Percentiles rank a stretch among this genome's conserved stretches.
phyloP scores from a whole-genome alignment of 2,113 vertebrate species.

The Ceyx cyanopectus region DNA sequence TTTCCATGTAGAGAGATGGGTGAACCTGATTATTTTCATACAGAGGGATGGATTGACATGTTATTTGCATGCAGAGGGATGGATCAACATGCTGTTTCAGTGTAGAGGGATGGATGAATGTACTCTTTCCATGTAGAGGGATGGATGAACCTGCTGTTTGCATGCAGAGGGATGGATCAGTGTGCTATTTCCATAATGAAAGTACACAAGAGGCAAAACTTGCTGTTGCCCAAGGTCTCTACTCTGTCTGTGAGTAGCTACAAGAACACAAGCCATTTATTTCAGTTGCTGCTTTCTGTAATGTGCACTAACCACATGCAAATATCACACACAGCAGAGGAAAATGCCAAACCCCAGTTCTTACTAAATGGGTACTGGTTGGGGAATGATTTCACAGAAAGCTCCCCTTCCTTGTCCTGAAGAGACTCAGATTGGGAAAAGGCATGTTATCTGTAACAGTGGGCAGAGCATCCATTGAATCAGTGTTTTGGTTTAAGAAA shows the following conservation, averaged over 20 bases:
- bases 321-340: not conserved
- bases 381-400: not conserved
- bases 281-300: not conserved
- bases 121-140: not conserved
- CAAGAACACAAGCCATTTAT: not conserved
- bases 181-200: slow-evolving; percentile 8
- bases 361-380: not conserved
- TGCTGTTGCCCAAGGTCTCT: not conserved
- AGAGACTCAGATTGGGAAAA: not conserved
- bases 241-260: not conserved
- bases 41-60: too few relatives aligned
- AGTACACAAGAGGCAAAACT: slow-evolving; percentile 30
- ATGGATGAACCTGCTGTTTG: not conserved
- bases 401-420: not conserved
- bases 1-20: not conserved
- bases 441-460: not conserved
- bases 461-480: slow-evolving; percentile 36
- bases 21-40: too few relatives aligned
- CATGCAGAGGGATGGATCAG: not conserved
- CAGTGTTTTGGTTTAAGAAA: slow-evolving; percentile 8
- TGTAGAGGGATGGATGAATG: too few relatives aligned
- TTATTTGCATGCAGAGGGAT: not conserved
- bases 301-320: not conserved
- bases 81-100: not conserved
- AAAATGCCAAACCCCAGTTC: not conserved